phyloP scores from a whole-genome alignment of 2,113 vertebrate genomes.

The Corapipo altera region DNA sequence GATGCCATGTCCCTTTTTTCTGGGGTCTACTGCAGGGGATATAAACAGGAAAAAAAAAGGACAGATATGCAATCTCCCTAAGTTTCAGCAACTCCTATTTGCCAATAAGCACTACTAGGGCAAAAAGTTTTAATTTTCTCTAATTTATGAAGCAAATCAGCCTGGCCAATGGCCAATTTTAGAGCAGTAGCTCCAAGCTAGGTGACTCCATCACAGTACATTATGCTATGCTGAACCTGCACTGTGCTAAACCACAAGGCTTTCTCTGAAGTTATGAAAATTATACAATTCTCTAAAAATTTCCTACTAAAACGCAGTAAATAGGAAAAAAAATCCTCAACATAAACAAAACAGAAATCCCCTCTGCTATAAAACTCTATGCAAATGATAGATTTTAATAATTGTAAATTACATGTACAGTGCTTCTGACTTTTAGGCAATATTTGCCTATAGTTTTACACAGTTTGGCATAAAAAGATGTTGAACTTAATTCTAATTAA shows the following conservation, averaged over 20 bases:
- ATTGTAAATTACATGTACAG: neutral
- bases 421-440: neutral
- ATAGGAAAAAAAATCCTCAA: neutral
- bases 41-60: neutral
- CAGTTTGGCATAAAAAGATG: neutral
- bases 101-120: neutral
- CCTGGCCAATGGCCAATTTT: neutral
- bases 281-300: neutral
- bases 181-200: neutral
- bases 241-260: neutral
- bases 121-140: constrained; percentile 8
- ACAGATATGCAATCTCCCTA: neutral
- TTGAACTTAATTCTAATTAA: neutral
- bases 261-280: neutral
- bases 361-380: neutral
- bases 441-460: neutral
- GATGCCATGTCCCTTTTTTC: neutral
- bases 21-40: neutral
- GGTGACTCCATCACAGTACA: neutral
- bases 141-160: neutral
- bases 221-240: neutral
- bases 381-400: neutral
- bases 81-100: neutral
- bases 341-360: neutral
- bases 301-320: neutral